Conservation (phyloP, 2,797 vertebrate species). For the Liasis olivaceus region DNA sequence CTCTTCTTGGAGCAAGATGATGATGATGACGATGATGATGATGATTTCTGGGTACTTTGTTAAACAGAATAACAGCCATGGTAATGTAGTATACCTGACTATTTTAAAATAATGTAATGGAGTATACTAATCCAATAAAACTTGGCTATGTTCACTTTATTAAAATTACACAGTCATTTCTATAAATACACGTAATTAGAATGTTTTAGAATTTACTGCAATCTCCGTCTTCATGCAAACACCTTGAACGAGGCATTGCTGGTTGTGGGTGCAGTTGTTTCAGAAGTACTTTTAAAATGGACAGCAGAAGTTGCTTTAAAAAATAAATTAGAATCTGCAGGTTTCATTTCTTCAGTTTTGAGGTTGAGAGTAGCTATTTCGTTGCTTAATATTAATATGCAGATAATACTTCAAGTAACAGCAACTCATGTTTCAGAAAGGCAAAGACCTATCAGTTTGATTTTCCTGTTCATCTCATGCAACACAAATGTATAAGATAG, state of each 20-base stretch:
- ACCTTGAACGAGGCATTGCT: not conserved
- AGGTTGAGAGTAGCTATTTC: not conserved
- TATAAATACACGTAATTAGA: not conserved
- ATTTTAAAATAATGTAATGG: slow-evolving; percentile 42
- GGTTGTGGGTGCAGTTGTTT: not conserved
- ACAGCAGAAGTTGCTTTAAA: not conserved
- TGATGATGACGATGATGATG: slow-evolving; percentile 55
- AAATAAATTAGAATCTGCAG: not conserved
- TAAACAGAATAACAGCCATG: slow-evolving; percentile 52
- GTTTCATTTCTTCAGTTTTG: not conserved
- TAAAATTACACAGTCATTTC: not conserved
- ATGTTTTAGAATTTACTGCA: not conserved
- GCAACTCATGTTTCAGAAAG: not conserved
- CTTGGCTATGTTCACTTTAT: slow-evolving; percentile 50
- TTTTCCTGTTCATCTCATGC: not conserved
- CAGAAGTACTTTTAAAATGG: not conserved
- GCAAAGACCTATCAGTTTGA: not conserved
- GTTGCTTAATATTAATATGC: not conserved
- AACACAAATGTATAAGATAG: not conserved
- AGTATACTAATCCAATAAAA: slow-evolving; percentile 48
- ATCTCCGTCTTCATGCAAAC: not conserved
- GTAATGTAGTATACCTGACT: slow-evolving; percentile 46
- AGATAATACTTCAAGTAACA: not conserved
- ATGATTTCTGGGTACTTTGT: slow-evolving; percentile 64
- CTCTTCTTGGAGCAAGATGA: slow-evolving; percentile 56